phyloP scores from a whole-genome alignment of 2,113 vertebrate species.

The Camelus bactrianus region DNA sequence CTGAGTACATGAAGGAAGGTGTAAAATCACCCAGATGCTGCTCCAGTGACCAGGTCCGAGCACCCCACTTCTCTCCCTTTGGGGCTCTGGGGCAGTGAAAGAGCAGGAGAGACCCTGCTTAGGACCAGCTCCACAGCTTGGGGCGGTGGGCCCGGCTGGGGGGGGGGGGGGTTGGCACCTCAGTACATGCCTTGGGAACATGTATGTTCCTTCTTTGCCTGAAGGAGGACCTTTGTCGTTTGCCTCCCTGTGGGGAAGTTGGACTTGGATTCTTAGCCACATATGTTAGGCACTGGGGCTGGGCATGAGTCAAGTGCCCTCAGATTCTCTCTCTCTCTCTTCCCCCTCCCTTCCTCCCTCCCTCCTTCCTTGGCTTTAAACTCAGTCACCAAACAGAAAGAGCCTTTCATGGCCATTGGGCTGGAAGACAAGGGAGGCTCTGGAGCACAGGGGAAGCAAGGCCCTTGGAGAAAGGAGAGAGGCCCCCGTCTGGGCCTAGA shows the following conservation, averaged over 20 bases:
- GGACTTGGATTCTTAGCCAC: neutral
- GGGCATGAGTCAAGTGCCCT: neutral
- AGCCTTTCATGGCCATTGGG: neutral
- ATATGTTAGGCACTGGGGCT: neutral
- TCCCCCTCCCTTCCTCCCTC: too few species aligned
- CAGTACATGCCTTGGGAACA: neutral
- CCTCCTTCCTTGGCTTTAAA: neutral
- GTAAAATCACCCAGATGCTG: neutral
- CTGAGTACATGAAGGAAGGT: neutral
- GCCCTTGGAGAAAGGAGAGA: neutral
- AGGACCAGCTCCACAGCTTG: neutral
- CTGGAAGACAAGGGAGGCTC: neutral
- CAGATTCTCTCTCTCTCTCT: neutral
- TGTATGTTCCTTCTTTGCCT: neutral
- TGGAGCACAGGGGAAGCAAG: neutral
- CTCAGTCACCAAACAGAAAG: conserved; percentile 34
- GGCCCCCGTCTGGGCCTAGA: neutral
- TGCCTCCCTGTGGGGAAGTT: neutral
- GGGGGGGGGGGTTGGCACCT: neutral
- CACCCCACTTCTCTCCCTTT: neutral
- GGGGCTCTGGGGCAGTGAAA: neutral
- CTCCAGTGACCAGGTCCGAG: neutral
- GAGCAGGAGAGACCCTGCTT: neutral
- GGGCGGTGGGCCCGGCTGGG: neutral
- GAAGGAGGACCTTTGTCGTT: neutral